Evolutionary conservation across 1,140 invertebrate species (phyloP), one percentile per base, ranked within the genome.

Genomic region (Cotesia chilonis): DNA sequence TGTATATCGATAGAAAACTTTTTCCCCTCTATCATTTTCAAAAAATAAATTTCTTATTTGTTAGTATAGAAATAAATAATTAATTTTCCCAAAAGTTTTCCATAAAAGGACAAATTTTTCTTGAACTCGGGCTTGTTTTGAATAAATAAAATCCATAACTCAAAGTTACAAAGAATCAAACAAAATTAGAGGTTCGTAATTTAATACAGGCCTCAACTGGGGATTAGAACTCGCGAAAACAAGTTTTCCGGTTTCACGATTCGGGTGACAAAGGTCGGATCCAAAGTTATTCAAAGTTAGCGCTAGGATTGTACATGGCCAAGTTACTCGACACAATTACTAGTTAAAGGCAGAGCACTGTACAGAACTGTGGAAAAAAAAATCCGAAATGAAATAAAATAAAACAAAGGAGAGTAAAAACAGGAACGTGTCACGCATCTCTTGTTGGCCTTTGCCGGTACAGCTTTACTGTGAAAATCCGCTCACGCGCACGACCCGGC

Each of bases 401-500:
- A 17, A 28, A 60, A 17, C 59, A 35, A 36, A 28, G 14, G 12
- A 28, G 28, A 28, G 28, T 28, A n/a, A 17, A n/a, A 14, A 14
- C 6, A 57, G 2, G 14, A 37, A 68, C 66, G 66, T 68, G 66
- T 52, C 17, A 68, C 66, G 51, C 66, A 68, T 68, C 47, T 55
- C 51, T 4, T 38, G 4, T 28, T 28, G 35, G 35, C 14, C 60
- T 12, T 63, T 63, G 28, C 28, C 28, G 28, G 28, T 37, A 9
- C 35, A 63, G 35, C 36, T 37, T 37, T 41, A 28, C 12, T 36
- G 12, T 28, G 35, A n/a, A 63, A 63, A 37, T 37, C 60, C 36
- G 60, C 60, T 63, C 60, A 63, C 60, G 60, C 60, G 60, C 60
- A 63, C 60, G 10, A 63, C 60, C 60, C 28, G n/a, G 60, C 64